Conservation (phyloP, 2,113 vertebrate species). For the Vimba vimba region DNA sequence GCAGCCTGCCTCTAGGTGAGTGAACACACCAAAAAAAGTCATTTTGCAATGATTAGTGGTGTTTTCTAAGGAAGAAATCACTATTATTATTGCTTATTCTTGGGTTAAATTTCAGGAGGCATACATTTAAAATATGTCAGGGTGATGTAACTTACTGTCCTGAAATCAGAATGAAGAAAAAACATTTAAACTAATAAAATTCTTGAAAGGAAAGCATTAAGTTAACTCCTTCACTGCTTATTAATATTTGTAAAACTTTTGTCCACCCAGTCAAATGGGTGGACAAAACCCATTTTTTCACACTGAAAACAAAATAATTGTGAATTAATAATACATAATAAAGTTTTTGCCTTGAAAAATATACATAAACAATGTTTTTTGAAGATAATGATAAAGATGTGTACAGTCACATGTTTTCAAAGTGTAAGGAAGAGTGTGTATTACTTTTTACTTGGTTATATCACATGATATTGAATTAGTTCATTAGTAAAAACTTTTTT, state of each 20-base stretch:
- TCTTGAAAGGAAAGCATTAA: too few species aligned
- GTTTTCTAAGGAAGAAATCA: background rate
- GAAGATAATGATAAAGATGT: too few species aligned
- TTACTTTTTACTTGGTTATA: background rate
- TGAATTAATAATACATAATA: too few species aligned
- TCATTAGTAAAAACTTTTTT: too few species aligned
- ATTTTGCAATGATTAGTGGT: background rate
- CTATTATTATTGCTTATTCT: background rate
- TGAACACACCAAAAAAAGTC: background rate
- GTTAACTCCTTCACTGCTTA: background rate
- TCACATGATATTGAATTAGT: background rate
- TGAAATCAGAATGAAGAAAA: background rate
- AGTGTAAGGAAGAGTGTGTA: background rate
- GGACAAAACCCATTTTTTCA: too few species aligned
- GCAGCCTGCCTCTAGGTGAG: slow-evolving; percentile 88
- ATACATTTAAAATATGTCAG: background rate
- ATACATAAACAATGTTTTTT: too few species aligned
- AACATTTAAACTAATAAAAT: background rate
- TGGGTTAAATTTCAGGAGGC: background rate
- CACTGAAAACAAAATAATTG: too few species aligned
- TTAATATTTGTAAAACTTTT: background rate
- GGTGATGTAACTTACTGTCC: background rate
- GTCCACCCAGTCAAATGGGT: background rate
- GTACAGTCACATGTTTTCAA: background rate
- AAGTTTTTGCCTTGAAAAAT: too few species aligned